A percentile compares a stretch with the other conserved stretches of the same genome.
Conservation (phyloP, 2,888 invertebrate species). For the Pelosia muscerda region DNA sequence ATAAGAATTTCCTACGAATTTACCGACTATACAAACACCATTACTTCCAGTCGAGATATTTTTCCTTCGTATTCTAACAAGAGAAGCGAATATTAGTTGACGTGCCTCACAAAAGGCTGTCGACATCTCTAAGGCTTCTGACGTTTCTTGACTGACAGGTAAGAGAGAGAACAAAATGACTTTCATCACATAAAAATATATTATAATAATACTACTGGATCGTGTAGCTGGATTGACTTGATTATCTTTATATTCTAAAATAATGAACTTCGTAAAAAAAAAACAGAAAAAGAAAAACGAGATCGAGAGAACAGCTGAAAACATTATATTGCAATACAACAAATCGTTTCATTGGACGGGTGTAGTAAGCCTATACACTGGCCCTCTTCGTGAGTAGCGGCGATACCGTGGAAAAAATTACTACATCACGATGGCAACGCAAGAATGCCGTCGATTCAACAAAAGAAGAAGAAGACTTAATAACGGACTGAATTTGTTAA, state of each 20-base stretch:
- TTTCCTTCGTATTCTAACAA: conserved; percentile 29
- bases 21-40: conserved; percentile 14
- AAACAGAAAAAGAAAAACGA: too few relatives aligned
- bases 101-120: conserved; percentile 34
- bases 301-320: too few relatives aligned
- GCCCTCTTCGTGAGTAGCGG: too few relatives aligned
- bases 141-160: conserved; percentile 38
- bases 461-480: too few relatives aligned
- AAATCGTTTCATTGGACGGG: too few relatives aligned
- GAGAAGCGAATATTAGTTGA: conserved; percentile 44
- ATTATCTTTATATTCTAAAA: not conserved
- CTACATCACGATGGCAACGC: too few relatives aligned
- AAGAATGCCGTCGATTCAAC: too few relatives aligned
- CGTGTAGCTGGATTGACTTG: conserved; percentile 1
- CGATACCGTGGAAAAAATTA: too few relatives aligned
- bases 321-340: too few relatives aligned
- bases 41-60: conserved; percentile 16
- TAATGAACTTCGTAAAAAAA: too few relatives aligned
- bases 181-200: conserved; percentile 20
- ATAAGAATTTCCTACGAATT: not conserved
- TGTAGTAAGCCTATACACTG: too few relatives aligned
- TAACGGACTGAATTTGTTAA: too few relatives aligned
- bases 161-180: conserved; percentile 25
- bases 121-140: conserved; percentile 32
- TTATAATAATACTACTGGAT: conserved; percentile 30